Evolutionary conservation across 2,113 vertebrate genomes (phyloP).

Genomic region (Chionis minor): DNA sequence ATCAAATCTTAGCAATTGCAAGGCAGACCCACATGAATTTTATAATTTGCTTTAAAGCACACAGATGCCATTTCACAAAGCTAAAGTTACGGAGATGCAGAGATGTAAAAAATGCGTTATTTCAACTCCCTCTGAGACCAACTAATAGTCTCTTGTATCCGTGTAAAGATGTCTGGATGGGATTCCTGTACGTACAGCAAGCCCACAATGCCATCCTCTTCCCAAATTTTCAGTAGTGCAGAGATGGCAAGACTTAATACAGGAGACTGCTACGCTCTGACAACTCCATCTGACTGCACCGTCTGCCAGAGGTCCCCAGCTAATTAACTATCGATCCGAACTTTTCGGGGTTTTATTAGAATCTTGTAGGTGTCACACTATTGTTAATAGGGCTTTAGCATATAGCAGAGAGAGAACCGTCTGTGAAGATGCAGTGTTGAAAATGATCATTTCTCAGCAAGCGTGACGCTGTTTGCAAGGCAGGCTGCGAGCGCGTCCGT

Average conservation of each 20-base stretch:
- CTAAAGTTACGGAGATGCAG: neutral
- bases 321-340: neutral
- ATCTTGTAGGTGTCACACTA: neutral
- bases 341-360: neutral
- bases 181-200: neutral
- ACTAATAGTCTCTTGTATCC: neutral
- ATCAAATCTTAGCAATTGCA: neutral
- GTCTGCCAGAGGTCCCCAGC: neutral
- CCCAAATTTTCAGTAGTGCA: neutral
- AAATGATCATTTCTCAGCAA: neutral
- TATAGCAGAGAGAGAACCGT: neutral
- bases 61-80: neutral
- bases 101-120: neutral
- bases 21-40: neutral
- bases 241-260: neutral
- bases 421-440: neutral
- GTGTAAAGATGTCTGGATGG: neutral
- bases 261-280: neutral
- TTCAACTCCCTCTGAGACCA: neutral
- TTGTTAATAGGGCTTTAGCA: neutral
- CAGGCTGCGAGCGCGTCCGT: fast-evolving
- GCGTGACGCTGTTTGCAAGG: neutral
- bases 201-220: neutral
- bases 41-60: neutral
- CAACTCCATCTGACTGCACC: neutral